Evolutionary conservation across 1,140 invertebrate species (phyloP).

Genomic region (Cherax quadricarinatus): DNA sequence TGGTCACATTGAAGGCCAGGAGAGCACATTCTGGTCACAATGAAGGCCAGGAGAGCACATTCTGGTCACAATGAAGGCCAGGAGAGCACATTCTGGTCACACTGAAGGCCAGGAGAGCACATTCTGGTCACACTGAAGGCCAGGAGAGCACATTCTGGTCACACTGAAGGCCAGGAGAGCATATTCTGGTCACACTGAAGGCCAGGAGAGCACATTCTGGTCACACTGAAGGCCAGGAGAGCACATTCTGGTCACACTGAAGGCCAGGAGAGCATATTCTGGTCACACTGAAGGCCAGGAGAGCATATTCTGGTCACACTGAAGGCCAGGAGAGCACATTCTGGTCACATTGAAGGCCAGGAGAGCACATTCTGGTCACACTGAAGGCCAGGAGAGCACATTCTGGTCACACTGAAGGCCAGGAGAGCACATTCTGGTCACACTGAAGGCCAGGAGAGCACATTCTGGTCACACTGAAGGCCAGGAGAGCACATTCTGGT

Average conservation of each 20-base stretch:
- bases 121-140: slow-evolving; percentile 17
- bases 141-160: slow-evolving; percentile 23
- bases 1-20: slow-evolving; percentile 20
- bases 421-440: slow-evolving; percentile 24
- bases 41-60: slow-evolving; percentile 25
- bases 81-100: slow-evolving; percentile 29
- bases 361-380: slow-evolving; percentile 27
- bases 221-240: slow-evolving; percentile 23
- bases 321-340: slow-evolving; percentile 20
- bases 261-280: slow-evolving; percentile 15
- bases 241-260: slow-evolving; percentile 30
- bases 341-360: slow-evolving; percentile 22
- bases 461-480: slow-evolving; percentile 21
- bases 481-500: slow-evolving; percentile 22
- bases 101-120: slow-evolving; percentile 30
- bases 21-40: slow-evolving; percentile 28
- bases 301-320: slow-evolving; percentile 28
- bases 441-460: slow-evolving; percentile 30
- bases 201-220: slow-evolving; percentile 23
- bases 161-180: slow-evolving; percentile 25
- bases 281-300: slow-evolving; percentile 23
- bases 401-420: slow-evolving; percentile 15
- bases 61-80: slow-evolving; percentile 14
- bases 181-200: slow-evolving; percentile 22
- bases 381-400: slow-evolving; percentile 28